These are phyloP conservation scores for Chorisops tibialis DNA, from an alignment of 2,888 invertebrate species.

Conservation along the genomic window DNA sequence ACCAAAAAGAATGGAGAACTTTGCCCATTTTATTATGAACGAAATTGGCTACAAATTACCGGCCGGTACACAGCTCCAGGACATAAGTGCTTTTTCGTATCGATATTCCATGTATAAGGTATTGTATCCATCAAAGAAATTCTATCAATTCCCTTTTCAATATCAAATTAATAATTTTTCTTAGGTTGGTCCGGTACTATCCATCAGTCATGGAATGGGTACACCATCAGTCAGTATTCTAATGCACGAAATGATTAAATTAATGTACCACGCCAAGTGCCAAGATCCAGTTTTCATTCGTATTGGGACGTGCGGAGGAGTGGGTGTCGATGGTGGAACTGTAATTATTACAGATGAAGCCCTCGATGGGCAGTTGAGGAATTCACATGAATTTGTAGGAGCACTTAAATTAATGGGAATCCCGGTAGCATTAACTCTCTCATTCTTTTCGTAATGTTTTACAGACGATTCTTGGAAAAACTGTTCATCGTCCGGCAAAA, in stretches of 20 bases:
- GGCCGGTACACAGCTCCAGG: conserved; percentile 79
- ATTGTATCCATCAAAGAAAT: neutral
- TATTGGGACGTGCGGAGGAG: conserved; percentile 90
- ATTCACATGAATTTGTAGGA: conserved; percentile 78
- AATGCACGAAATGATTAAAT: conserved; percentile 92
- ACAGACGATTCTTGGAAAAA: conserved; percentile 82
- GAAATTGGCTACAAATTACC: conserved; percentile 88
- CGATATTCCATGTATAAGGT: conserved; percentile 96
- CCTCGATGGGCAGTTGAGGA: conserved; percentile 80
- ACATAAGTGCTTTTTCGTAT: conserved; percentile 88
- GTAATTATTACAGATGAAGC: conserved; percentile 91
- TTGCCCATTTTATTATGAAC: conserved; percentile 85
- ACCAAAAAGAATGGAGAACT: conserved; percentile 88
- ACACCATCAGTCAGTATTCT: conserved; percentile 93
- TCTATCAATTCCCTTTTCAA: neutral
- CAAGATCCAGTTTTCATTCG: conserved; percentile 89
- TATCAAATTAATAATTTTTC: neutral
- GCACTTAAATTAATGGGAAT: too few relatives aligned
- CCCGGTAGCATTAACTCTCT: too few relatives aligned
- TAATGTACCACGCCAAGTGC: conserved; percentile 88
- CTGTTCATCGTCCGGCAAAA: conserved; percentile 75
- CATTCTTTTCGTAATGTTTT: too few relatives aligned
- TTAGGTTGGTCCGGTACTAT: conserved; percentile 50
- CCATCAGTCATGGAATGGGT: conserved; percentile 87
- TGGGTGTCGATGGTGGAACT: conserved; percentile 89